These are phyloP conservation scores for Athene cunicularia DNA, from an alignment of 2,113 vertebrate species.

Conservation along the genomic window DNA sequence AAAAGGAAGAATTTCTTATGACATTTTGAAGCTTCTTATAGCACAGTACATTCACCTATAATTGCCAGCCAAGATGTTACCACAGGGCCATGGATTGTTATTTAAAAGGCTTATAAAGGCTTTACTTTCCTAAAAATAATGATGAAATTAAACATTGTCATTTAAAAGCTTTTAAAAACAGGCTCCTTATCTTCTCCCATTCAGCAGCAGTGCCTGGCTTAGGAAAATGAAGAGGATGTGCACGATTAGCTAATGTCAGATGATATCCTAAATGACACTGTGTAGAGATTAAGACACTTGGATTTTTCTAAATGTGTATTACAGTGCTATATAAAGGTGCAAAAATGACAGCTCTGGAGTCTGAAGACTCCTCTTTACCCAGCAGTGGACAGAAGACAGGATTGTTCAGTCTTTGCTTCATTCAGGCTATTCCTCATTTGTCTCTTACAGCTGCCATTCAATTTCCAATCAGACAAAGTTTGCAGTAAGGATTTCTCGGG, in stretches of 20 bases:
- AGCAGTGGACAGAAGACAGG: not conserved
- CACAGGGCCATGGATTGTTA: slow-evolving; percentile 6
- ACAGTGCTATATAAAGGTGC: not conserved
- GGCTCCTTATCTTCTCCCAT: not conserved
- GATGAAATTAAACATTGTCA: slow-evolving; percentile 47
- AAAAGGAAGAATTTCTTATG: slow-evolving; percentile 29
- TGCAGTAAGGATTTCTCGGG: not conserved
- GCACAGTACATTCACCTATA: slow-evolving; percentile 7
- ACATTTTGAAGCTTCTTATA: slow-evolving; percentile 68
- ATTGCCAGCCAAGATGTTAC: slow-evolving; percentile 27
- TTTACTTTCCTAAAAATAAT: slow-evolving; percentile 30
- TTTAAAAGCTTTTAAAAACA: slow-evolving; percentile 37
- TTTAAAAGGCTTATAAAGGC: slow-evolving; percentile 62
- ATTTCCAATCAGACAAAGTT: not conserved
- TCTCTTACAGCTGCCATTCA: not conserved
- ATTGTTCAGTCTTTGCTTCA: not conserved
- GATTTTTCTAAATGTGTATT: not conserved
- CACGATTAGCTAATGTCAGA: not conserved
- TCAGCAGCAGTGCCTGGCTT: not conserved
- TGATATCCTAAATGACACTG: not conserved
- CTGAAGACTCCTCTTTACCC: not conserved
- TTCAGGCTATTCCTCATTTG: not conserved
- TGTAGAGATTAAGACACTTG: not conserved
- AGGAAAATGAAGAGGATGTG: slow-evolving; percentile 17
- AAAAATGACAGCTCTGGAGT: not conserved